Conservation (phyloP, 2,113 vertebrate species). For the Epinephelus moara region DNA sequence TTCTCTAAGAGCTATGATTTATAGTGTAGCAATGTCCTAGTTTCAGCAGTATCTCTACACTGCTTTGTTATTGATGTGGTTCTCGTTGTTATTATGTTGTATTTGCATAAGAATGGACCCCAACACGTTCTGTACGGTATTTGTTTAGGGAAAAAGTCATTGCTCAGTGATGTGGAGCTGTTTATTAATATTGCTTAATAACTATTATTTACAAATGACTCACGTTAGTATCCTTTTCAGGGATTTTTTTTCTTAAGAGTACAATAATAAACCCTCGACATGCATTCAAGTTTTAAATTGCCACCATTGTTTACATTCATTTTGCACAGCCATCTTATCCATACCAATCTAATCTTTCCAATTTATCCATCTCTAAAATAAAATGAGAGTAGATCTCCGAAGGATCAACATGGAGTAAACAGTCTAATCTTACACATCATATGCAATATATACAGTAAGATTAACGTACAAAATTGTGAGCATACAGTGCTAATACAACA, state of each 20-base stretch:
- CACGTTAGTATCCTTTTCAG: background rate
- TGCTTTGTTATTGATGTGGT: background rate
- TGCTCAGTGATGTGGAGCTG: background rate
- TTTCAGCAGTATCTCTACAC: background rate
- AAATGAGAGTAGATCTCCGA: background rate
- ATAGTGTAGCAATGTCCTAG: background rate
- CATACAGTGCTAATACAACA: background rate
- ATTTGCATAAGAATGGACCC: background rate
- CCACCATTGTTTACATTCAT: background rate
- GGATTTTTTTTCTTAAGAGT: background rate
- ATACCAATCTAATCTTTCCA: background rate
- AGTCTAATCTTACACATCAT: background rate
- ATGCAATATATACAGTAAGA: background rate
- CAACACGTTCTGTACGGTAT: conserved; percentile 1
- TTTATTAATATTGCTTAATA: background rate
- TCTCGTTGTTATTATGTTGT: background rate
- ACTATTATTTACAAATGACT: background rate
- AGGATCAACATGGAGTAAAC: background rate
- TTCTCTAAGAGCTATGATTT: background rate
- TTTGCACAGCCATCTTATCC: background rate
- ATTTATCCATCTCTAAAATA: background rate
- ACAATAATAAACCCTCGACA: background rate
- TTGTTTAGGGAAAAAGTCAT: background rate
- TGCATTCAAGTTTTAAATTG: background rate
- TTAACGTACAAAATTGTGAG: background rate